These are phyloP conservation scores for Alauda arvensis DNA, from an alignment of 2,797 vertebrate species.

Conservation along the genomic window DNA sequence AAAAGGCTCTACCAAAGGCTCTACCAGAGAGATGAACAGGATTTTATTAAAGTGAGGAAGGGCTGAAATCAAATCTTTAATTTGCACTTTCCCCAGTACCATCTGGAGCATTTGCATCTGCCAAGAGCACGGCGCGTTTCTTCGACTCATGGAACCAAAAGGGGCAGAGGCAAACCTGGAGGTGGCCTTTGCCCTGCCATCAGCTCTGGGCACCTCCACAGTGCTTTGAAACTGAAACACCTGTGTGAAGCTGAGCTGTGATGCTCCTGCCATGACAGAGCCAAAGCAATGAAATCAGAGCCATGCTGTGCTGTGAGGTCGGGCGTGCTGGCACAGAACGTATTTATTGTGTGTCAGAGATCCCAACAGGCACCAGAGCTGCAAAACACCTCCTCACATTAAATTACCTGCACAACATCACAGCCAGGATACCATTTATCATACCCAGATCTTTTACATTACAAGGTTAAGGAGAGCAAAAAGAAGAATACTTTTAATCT, in stretches of 20 bases:
- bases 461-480: neutral
- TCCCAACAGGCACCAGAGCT: neutral
- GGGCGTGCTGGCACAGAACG: neutral
- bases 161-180: neutral
- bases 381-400: neutral
- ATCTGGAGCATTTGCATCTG: constrained; percentile 37
- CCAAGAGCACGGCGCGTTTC: neutral
- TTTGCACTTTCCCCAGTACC: constrained; percentile 30
- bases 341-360: neutral
- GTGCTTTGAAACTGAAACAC: neutral
- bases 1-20: neutral
- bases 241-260: neutral
- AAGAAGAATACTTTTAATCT: neutral
- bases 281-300: neutral
- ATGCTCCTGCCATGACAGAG: neutral
- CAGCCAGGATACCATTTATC: neutral
- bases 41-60: neutral
- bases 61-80: neutral
- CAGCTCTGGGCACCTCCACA: neutral
- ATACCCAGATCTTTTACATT: neutral
- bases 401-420: neutral
- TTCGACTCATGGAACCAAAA: neutral
- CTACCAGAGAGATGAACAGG: neutral
- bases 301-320: neutral
- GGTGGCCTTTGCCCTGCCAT: neutral